Base-by-base conservation (phyloP, 2,113 vertebrate species). In the Pelusios castaneus region DNA sequence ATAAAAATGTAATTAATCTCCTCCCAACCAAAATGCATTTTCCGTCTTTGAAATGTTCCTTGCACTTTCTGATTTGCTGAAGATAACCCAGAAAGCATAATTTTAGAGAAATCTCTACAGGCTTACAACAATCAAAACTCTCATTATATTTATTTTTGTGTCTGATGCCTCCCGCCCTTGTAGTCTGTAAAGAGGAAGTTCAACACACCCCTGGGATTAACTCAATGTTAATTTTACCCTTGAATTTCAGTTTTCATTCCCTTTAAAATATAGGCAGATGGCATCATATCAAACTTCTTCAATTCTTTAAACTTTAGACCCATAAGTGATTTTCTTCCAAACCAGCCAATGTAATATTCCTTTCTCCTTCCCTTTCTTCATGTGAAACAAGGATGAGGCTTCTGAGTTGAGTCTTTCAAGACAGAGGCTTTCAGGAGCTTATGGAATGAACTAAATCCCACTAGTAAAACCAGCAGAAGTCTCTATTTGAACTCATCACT, bases 251-350 rank as follows among this genome's bases (percentile, higher is more conserved):
- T 87, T 95, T 94, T 85, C 45, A 83, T 87, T 84, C 34, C 22
- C 93, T 87, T 85, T 81, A 77, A 84, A 0, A 0, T 85, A 49
- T 81, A 95, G 86, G 86, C 45, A 91, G 63, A 47, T 91, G 89
- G 56, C 63, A 58, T 25, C 10, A 41, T 43, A 5, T 3, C n/a
- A 22, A 25, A 25, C 70, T 41, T 73, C 70, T 73, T 24, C 24
- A 21, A 5, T 67, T 84, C 10, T 2, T 47, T 91, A 73, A 85
- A 63, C 16, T n/a, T n/a, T 67, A 78, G 92, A 93, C 92, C 91
- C 25, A 90, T 1, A 87, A 70, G 45, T 85, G 86, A 95, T 93
- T 90, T 73, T 89, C 77, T 73, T 92, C 19, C 89, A 77, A 89
- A 93, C 94, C 86, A 90, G 94, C 92, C 21, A 51, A 41, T 56